These are phyloP conservation scores for Arnoldichthys spilopterus DNA, from an alignment of 2,797 vertebrate species.

Conservation along the genomic window DNA sequence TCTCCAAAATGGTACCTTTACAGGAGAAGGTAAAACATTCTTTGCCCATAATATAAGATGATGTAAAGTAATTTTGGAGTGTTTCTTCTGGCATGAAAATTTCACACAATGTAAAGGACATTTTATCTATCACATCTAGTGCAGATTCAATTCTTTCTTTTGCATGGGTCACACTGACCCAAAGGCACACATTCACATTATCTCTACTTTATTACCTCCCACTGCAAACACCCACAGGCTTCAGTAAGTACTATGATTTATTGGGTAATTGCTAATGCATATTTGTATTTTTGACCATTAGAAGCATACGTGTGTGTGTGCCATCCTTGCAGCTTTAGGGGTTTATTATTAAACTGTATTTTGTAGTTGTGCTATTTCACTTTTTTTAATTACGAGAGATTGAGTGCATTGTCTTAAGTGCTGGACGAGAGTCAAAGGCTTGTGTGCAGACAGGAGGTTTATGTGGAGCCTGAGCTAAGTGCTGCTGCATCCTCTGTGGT, in stretches of 20 bases:
- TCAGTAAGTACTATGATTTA: background rate
- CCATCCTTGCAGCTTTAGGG: background rate
- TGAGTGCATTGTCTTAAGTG: constrained; percentile 29
- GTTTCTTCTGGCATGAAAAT: too few species aligned
- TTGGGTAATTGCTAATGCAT: background rate
- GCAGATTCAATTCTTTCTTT: background rate
- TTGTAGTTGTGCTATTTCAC: background rate
- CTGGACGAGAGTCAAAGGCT: constrained; percentile 20
- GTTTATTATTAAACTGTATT: constrained; percentile 33
- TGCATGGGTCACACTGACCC: constrained; percentile 12
- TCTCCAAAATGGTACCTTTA: too few species aligned
- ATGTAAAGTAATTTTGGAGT: too few species aligned
- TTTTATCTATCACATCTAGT: too few species aligned
- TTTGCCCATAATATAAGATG: too few species aligned
- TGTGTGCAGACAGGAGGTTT: constrained; percentile 19
- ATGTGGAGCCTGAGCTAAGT: background rate
- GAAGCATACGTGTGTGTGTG: background rate
- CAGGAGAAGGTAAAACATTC: too few species aligned
- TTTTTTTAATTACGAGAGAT: background rate
- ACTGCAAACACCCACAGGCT: too few species aligned
- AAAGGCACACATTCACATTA: background rate
- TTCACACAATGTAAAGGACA: too few species aligned
- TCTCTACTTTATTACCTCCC: background rate
- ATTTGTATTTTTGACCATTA: too few species aligned
- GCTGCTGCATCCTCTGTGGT: background rate